These are phyloP conservation scores for Lordiphosa mommai DNA, from an alignment of 1,140 invertebrate genomes.

Conservation along the genomic window DNA sequence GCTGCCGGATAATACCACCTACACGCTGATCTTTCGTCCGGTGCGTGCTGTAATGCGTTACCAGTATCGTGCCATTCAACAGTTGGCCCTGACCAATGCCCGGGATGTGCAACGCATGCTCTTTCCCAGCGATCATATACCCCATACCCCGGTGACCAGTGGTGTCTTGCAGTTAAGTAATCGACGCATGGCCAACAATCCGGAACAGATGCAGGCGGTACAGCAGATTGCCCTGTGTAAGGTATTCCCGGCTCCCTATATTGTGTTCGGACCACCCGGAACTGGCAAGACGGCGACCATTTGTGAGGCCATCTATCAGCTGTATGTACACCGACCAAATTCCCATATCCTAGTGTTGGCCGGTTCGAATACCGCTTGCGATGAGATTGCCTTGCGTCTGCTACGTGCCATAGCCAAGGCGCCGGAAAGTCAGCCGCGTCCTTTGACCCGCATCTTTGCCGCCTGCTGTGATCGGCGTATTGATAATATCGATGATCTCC, in stretches of 20 bases:
- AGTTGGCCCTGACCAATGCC: slow-evolving; percentile 22
- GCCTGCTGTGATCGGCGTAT: slow-evolving; percentile 78
- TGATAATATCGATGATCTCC: slow-evolving; percentile 64
- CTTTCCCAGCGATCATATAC: slow-evolving; percentile 40
- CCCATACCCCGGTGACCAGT: not conserved
- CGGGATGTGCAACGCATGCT: slow-evolving; percentile 37
- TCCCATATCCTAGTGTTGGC: slow-evolving; percentile 84
- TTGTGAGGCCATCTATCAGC: slow-evolving; percentile 85
- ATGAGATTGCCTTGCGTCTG: slow-evolving; percentile 84
- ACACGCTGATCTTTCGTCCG: slow-evolving; percentile 57
- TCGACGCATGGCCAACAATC: slow-evolving; percentile 80
- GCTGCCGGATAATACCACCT: slow-evolving; percentile 48
- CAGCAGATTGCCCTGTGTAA: slow-evolving; percentile 82
- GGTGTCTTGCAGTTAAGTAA: slow-evolving; percentile 30
- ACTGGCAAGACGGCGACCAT: slow-evolving; percentile 90
- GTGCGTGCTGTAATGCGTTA: slow-evolving; percentile 53
- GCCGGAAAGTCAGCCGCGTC: slow-evolving; percentile 29
- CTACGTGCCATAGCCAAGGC: slow-evolving; percentile 71
- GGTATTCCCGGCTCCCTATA: slow-evolving; percentile 85
- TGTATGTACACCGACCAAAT: slow-evolving; percentile 78
- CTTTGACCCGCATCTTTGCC: slow-evolving; percentile 80
- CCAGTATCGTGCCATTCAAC: slow-evolving; percentile 63
- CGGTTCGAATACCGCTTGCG: slow-evolving; percentile 89
- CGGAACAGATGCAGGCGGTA: slow-evolving; percentile 84
- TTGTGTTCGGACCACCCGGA: slow-evolving; percentile 89